Percentiles rank a stretch among this genome's conserved stretches.
phyloP scores from a whole-genome alignment of 2,797 vertebrate genomes.

The Holocentrus rufus region DNA sequence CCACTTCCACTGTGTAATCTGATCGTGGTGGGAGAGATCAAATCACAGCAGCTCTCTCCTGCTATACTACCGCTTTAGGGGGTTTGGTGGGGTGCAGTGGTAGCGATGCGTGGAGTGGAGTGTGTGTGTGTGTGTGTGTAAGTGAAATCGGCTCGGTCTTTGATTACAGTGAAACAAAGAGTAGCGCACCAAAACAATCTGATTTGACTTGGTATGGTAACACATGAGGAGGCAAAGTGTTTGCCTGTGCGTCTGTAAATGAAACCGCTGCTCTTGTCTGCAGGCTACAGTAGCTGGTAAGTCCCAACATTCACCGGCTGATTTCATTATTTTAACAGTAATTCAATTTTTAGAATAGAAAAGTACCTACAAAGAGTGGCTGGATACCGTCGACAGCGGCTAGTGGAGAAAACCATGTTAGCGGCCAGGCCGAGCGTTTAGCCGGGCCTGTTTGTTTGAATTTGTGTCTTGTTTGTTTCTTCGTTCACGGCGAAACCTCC shows the following conservation, averaged over 20 bases:
- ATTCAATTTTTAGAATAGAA: slow-evolving; percentile 1
- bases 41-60: slow-evolving; percentile 56
- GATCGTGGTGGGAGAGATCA: slow-evolving; percentile 72
- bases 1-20: slow-evolving; percentile 79
- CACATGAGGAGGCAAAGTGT: slow-evolving; percentile 38
- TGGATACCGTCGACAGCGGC: background rate
- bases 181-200: slow-evolving; percentile 58
- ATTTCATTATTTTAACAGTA: slow-evolving; percentile 34
- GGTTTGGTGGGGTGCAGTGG: slow-evolving; percentile 28
- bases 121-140: slow-evolving; percentile 23
- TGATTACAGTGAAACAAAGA: slow-evolving; percentile 16
- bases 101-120: background rate
- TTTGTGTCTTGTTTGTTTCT: background rate
- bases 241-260: slow-evolving; percentile 16
- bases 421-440: no score
- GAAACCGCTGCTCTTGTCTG: slow-evolving; percentile 20
- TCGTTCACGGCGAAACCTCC: background rate
- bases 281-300: slow-evolving; percentile 6
- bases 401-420: no score
- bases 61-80: slow-evolving; percentile 22
- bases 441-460: background rate
- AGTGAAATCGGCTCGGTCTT: slow-evolving; percentile 55
- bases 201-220: slow-evolving; percentile 51
- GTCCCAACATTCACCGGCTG: background rate
- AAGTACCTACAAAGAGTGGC: background rate